Evolutionary conservation across 2,113 vertebrate genomes (phyloP).

Genomic region (Dermatemys mawii): DNA sequence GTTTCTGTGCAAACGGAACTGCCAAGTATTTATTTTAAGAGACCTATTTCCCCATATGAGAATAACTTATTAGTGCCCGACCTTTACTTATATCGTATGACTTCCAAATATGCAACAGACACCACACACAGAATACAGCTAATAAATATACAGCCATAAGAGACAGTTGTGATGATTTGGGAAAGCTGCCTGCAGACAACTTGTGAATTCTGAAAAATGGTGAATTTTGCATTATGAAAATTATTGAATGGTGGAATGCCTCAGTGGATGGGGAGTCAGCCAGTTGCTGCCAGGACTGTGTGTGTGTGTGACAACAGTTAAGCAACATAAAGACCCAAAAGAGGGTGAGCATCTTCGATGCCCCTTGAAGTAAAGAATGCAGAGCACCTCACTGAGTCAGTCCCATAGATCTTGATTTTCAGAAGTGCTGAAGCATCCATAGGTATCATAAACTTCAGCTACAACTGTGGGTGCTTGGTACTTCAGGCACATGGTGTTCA

Average conservation of each 20-base stretch:
- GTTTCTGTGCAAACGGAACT: rapidly evolving
- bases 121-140: rapidly evolving
- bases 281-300: not conserved
- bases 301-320: not conserved
- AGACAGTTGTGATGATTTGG: not conserved
- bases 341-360: not conserved
- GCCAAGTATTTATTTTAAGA: not conserved
- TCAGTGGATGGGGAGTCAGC: not conserved
- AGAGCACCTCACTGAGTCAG: rapidly evolving
- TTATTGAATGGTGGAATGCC: not conserved
- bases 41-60: rapidly evolving
- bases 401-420: not conserved
- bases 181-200: not conserved
- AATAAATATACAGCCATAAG: not conserved
- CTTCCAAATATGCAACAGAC: rapidly evolving
- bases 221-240: not conserved
- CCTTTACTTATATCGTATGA: rapidly evolving
- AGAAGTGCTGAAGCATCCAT: not conserved
- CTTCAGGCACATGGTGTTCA: not conserved
- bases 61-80: not conserved
- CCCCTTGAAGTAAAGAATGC: not conserved
- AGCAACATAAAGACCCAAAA: not conserved
- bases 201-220: not conserved
- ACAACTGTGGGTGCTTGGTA: not conserved
- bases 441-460: rapidly evolving